These are phyloP conservation scores for Phataginus tricuspis DNA, from an alignment of 2,797 vertebrate species.

Conservation along the genomic window DNA sequence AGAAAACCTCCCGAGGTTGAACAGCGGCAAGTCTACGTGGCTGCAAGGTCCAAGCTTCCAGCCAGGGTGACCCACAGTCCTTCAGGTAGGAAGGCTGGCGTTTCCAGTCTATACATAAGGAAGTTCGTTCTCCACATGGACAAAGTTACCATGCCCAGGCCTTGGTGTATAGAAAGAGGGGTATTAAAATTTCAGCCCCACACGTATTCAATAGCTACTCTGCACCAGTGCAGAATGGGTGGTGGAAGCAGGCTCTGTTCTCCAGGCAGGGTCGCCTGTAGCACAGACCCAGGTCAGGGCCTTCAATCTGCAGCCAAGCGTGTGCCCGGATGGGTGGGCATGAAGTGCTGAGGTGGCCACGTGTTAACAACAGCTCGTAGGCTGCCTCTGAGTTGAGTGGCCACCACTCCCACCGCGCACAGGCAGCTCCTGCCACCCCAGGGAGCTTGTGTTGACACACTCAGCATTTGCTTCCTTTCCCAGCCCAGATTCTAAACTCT, in stretches of 20 bases:
- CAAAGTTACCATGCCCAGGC: not conserved
- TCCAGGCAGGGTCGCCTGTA: too few species aligned
- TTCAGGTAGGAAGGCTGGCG: not conserved
- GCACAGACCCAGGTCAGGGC: too few species aligned
- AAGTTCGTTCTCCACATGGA: not conserved
- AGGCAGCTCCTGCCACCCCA: slow-evolving; percentile 75
- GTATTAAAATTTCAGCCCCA: not conserved
- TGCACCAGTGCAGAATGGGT: not conserved
- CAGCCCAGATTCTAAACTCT: slow-evolving; percentile 75
- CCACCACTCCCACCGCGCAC: slow-evolving; percentile 67
- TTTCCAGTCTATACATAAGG: not conserved
- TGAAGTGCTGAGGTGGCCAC: not conserved
- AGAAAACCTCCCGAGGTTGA: not conserved
- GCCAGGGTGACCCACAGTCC: not conserved
- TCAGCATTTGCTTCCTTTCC: slow-evolving; percentile 80
- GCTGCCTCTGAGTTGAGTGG: slow-evolving; percentile 73
- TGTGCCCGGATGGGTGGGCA: not conserved
- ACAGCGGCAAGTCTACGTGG: not conserved
- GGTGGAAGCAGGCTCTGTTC: not conserved
- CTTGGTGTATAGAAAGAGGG: not conserved
- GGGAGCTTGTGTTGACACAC: slow-evolving; percentile 75
- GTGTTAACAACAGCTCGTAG: slow-evolving; percentile 64
- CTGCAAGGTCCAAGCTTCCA: not conserved
- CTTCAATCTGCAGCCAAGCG: too few species aligned
- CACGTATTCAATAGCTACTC: not conserved